A percentile compares a stretch with the other conserved stretches of the same genome.
Conservation (phyloP, 2,797 vertebrate genomes). For the Gadopsis marmoratus region DNA sequence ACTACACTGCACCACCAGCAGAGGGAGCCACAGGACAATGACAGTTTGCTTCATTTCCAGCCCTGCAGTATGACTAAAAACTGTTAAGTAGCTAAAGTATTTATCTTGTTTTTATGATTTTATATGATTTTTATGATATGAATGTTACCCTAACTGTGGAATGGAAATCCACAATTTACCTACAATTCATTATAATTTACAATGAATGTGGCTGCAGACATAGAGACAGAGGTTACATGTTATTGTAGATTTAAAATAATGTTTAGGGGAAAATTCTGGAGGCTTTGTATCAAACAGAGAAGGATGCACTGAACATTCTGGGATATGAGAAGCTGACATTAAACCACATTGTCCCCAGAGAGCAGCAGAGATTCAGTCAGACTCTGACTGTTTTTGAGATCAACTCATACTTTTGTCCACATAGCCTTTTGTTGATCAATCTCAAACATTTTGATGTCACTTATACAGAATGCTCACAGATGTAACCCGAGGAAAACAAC, state of each 20-base stretch:
- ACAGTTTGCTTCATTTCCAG: neutral
- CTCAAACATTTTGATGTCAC: neutral
- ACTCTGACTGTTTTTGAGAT: neutral
- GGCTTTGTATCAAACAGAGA: neutral
- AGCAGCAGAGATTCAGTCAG: constrained; percentile 51
- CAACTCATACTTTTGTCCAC: neutral
- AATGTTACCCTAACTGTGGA: neutral
- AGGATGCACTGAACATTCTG: neutral
- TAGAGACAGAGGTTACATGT: neutral
- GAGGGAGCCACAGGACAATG: constrained; percentile 50
- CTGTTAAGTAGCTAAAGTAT: neutral
- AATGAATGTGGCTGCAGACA: neutral
- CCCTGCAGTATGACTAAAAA: neutral
- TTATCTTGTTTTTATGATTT: neutral
- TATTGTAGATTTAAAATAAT: neutral
- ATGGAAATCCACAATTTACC: neutral
- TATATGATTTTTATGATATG: neutral
- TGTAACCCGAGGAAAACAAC: constrained; percentile 14
- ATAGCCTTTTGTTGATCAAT: neutral
- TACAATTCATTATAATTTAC: too few relatives aligned
- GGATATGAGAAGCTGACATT: neutral
- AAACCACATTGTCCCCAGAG: constrained; percentile 35
- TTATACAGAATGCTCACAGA: neutral
- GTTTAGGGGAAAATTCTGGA: neutral
- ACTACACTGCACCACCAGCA: constrained; percentile 42